Evolutionary conservation across 64 coral and sea anemone species (phyloP), one percentile per base, ranked within the genome.

Genomic region (Trachythela sp.): DNA sequence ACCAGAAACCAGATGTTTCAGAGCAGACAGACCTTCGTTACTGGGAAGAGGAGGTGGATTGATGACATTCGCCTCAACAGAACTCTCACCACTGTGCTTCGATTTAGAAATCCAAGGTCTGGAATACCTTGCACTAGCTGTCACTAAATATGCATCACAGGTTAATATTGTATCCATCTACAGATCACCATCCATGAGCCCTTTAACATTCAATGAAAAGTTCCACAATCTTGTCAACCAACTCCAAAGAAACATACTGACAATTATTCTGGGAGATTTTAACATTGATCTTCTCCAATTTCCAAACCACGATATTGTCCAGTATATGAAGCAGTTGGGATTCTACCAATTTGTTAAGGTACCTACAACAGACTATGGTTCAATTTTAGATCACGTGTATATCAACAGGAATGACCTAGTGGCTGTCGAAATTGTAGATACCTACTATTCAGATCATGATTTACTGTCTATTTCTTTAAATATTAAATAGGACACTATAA

Each of bases 181-280:
- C 54, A 59, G 54, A 20, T 59, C 6, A 59, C 6, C 54, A 59
- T 59, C 54, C 18, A 59, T 59, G 54, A 59, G 54, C 54, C 54
- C 54, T 59, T 59, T 22, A 59, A 59, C 54, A 59, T 59, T 59
- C 54, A 59, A 59, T 59, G 54, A 59, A 22, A 59, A 59, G 54
- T 59, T 59, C 18, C 54, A 59, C 14, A 59, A 59, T 59, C 54
- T 59, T 59, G 54, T 59, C 54, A 59, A 59, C 54, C 54, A 59
- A 59, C 54, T 59, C 15, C 15, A 59, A 59, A 59, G 54, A 59
- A 59, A 22, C 54, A 59, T 59, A 59, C 54, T 59, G 54, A 59
- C 54, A 59, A 59, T 59, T 59, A 59, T 59, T 59, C 54, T 59
- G 54, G 54, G 54, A 59, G 54, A 59, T 59, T 59, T 59, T 59